phyloP scores from a whole-genome alignment of 1,140 invertebrate genomes.

The Drosophila equinoxialis region DNA sequence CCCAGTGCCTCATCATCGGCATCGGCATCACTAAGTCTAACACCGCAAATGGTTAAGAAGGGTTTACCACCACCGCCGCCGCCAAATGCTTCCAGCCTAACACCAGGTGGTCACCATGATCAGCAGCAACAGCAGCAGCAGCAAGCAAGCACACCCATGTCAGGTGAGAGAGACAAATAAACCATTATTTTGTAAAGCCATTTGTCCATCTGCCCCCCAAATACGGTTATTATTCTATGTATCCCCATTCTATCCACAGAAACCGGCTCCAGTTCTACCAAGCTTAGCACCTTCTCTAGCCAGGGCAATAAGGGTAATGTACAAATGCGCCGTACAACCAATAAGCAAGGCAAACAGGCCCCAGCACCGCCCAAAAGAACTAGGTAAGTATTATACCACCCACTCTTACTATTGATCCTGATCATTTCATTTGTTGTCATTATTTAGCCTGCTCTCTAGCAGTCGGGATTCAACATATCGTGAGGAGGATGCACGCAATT shows the following conservation, averaged over 20 bases:
- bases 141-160: constrained; percentile 78
- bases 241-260: constrained; percentile 73
- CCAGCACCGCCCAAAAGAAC: constrained; percentile 97
- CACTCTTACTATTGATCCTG: background rate
- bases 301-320: constrained; percentile 86
- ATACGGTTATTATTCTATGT: background rate
- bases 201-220: too few species aligned
- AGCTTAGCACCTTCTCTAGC: constrained; percentile 87
- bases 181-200: too few species aligned
- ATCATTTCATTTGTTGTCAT: background rate
- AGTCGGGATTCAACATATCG: constrained; percentile 84
- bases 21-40: constrained; percentile 84
- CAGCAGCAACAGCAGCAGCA: constrained; percentile 66
- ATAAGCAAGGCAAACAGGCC: constrained; percentile 95
- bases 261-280: constrained; percentile 85
- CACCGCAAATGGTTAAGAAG: constrained; percentile 89
- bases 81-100: constrained; percentile 36
- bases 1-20: constrained; percentile 60
- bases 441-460: constrained; percentile 89
- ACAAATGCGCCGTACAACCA: constrained; percentile 93
- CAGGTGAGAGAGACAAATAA: constrained; percentile 56
- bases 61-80: constrained; percentile 84
- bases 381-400: constrained; percentile 85
- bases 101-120: constrained; percentile 64
- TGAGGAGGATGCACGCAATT: constrained; percentile 72